Evolutionary conservation across 2,888 invertebrate species (phyloP).

Genomic region (Heliconius aoede): DNA sequence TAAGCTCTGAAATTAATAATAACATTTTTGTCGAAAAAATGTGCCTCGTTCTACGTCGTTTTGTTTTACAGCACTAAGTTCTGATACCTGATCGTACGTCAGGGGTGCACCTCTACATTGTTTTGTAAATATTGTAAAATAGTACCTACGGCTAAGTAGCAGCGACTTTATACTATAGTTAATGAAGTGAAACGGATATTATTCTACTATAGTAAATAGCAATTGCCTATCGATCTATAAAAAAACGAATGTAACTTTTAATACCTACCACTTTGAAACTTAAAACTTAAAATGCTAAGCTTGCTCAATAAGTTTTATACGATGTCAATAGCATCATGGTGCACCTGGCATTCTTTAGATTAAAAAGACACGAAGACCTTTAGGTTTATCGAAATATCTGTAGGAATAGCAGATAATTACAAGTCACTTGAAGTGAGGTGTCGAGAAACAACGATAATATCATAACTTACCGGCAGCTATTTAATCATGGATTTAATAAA

Average conservation of each 20-base stretch:
- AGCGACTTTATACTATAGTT: not conserved
- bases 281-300: conserved; percentile 15
- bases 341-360: conserved; percentile 21
- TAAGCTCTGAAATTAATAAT: too few species aligned
- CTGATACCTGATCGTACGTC: too few species aligned
- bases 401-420: conserved; percentile 35
- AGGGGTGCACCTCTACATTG: not conserved
- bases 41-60: not conserved
- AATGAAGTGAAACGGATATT: not conserved
- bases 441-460: conserved; percentile 76
- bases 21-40: not conserved
- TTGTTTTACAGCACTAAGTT: not conserved
- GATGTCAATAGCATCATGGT: conserved; percentile 6
- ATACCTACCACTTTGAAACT: not conserved
- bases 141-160: not conserved
- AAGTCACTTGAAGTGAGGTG: conserved; percentile 49
- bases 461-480: conserved; percentile 67
- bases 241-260: not conserved
- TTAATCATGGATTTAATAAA: conserved; percentile 77
- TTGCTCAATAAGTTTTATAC: conserved; percentile 13
- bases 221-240: not conserved
- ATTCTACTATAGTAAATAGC: not conserved
- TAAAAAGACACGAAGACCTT: conserved; percentile 11
- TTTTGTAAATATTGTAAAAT: not conserved
- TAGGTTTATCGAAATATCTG: not conserved